Evolutionary conservation across 2,113 vertebrate species (phyloP).

Genomic region (Sorex araneus): DNA sequence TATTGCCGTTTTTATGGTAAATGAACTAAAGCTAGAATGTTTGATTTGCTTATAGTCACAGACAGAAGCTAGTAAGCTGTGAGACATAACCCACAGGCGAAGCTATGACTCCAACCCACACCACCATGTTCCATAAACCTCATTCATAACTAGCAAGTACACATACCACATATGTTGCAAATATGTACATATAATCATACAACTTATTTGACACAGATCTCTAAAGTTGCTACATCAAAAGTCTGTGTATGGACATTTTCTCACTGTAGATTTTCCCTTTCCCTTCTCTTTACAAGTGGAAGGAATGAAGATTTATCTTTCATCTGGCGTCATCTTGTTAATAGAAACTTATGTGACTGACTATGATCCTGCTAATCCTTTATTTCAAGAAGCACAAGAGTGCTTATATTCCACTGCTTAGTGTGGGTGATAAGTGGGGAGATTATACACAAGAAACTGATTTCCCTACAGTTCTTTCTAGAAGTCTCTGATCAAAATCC

Average conservation of each 20-base stretch:
- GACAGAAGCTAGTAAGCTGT: background rate
- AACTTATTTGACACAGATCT: background rate
- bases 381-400: background rate
- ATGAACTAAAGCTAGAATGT: background rate
- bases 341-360: background rate
- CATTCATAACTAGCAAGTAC: background rate
- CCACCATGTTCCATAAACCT: background rate
- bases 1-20: background rate
- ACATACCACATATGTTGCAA: background rate
- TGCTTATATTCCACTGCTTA: background rate
- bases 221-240: background rate
- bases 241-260: background rate
- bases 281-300: background rate
- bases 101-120: background rate
- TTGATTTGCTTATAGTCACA: background rate
- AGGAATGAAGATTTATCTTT: background rate
- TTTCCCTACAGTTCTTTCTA: background rate
- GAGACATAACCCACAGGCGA: background rate
- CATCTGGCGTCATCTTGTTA: background rate
- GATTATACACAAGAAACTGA: background rate
- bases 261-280: background rate
- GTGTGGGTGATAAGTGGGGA: too few species aligned
- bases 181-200: rapidly evolving
- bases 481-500: background rate
- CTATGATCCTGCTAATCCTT: background rate